A percentile compares a stretch with the other conserved stretches of the same genome.
Conservation (phyloP, 2,888 invertebrate species). For the Xanthorhoe spadicearia region DNA sequence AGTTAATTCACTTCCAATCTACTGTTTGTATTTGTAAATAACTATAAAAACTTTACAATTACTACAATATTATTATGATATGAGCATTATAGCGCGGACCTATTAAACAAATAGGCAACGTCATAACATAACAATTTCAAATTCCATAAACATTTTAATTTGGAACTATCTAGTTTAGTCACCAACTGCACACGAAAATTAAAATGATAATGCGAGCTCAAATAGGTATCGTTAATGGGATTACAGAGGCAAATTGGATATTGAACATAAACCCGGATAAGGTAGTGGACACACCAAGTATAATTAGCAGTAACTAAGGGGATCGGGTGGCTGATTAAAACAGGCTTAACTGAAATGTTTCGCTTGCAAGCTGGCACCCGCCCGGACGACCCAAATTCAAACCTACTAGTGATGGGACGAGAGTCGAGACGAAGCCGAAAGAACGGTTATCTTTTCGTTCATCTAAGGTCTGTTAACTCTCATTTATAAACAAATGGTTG, state of each 20-base stretch:
- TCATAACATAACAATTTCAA: slow-evolving; percentile 31
- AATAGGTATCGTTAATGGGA: slow-evolving; percentile 73
- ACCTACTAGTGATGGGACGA: slow-evolving; percentile 41
- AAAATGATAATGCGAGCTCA: slow-evolving; percentile 61
- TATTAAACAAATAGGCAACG: slow-evolving; percentile 14
- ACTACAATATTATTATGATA: neutral
- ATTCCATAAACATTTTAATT: slow-evolving; percentile 28
- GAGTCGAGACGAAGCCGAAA: neutral
- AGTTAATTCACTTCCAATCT: too few relatives aligned
- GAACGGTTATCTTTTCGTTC: neutral
- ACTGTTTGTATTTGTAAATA: neutral
- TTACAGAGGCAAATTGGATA: slow-evolving; percentile 78
- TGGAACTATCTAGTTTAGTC: slow-evolving; percentile 27
- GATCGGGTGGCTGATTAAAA: slow-evolving; percentile 71
- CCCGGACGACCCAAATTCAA: slow-evolving; percentile 54
- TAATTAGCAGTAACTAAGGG: slow-evolving; percentile 80
- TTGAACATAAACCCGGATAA: slow-evolving; percentile 71
- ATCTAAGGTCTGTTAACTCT: too few relatives aligned
- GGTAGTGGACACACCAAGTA: slow-evolving; percentile 75
- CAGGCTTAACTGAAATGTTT: slow-evolving; percentile 65
- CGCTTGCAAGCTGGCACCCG: slow-evolving; percentile 40
- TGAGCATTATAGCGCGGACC: neutral
- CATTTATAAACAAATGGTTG: too few relatives aligned
- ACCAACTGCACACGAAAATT: slow-evolving; percentile 46
- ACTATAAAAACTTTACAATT: neutral